Conservation (phyloP, 2,888 invertebrate species). For the Bombylius discolor region DNA sequence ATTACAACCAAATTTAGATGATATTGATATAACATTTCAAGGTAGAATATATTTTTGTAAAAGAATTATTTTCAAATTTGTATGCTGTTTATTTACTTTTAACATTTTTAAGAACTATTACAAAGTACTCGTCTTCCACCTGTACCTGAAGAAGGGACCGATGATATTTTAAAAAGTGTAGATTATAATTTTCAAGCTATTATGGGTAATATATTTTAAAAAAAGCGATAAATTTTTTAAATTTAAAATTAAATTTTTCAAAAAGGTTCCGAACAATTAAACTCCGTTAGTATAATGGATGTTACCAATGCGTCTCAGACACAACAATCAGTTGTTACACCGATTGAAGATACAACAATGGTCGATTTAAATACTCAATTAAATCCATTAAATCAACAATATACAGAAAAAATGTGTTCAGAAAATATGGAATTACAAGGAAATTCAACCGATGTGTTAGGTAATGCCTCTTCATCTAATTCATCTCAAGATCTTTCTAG, state of each 20-base stretch:
- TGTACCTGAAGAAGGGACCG: slow-evolving; percentile 47
- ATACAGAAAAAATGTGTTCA: slow-evolving; percentile 15
- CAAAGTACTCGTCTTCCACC: slow-evolving; percentile 42
- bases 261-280: slow-evolving; percentile 25
- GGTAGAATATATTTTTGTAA: slow-evolving; percentile 40
- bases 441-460: too few relatives aligned
- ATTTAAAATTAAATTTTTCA: neutral
- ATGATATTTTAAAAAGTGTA: slow-evolving; percentile 42
- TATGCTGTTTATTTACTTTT: slow-evolving; percentile 12
- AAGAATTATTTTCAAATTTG: neutral
- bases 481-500: slow-evolving; percentile 1
- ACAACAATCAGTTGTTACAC: neutral
- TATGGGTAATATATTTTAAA: slow-evolving; percentile 18
- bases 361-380: slow-evolving; percentile 30
- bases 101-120: slow-evolving; percentile 26
- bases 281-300: slow-evolving; percentile 28
- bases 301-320: slow-evolving; percentile 18
- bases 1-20: slow-evolving; percentile 90
- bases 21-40: slow-evolving; percentile 74
- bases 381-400: slow-evolving; percentile 20
- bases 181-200: slow-evolving; percentile 28
- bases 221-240: neutral
- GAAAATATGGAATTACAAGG: neutral
- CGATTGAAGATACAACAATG: slow-evolving; percentile 30
- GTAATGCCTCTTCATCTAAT: neutral